Conservation (phyloP, 2,888 invertebrate genomes). For the Nemoura dubitans region DNA sequence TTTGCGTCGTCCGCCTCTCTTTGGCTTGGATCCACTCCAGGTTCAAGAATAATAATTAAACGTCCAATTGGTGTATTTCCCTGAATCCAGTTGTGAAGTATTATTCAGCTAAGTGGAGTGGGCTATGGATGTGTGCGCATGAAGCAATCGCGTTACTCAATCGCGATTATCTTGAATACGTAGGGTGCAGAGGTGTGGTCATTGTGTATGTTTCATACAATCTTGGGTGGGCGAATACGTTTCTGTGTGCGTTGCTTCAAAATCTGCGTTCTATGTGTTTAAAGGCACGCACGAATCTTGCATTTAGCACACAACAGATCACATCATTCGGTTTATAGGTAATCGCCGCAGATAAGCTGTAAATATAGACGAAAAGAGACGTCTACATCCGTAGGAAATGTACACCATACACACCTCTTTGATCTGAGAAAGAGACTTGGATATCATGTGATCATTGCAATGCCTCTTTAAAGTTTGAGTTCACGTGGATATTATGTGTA, state of each 20-base stretch:
- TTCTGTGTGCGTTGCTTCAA: background rate
- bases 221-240: background rate
- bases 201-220: background rate
- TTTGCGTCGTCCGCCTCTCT: background rate
- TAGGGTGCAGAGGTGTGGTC: conserved; percentile 7
- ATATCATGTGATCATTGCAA: background rate
- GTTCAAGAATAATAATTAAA: conserved; percentile 7
- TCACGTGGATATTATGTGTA: background rate
- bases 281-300: background rate
- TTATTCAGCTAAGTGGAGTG: background rate
- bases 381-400: background rate
- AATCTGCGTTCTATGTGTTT: background rate
- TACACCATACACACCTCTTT: background rate
- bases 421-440: background rate
- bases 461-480: background rate
- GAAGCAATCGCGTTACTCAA: background rate
- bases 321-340: background rate
- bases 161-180: background rate
- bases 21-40: conserved; percentile 3
- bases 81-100: background rate
- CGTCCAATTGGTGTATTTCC: background rate
- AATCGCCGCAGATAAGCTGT: no score
- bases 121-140: background rate
- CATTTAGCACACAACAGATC: background rate
- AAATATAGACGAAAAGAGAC: background rate